These are phyloP conservation scores for Diadema setosum DNA, from an alignment of 35 echinoderm and acorn worm genomes.

Conservation along the genomic window DNA sequence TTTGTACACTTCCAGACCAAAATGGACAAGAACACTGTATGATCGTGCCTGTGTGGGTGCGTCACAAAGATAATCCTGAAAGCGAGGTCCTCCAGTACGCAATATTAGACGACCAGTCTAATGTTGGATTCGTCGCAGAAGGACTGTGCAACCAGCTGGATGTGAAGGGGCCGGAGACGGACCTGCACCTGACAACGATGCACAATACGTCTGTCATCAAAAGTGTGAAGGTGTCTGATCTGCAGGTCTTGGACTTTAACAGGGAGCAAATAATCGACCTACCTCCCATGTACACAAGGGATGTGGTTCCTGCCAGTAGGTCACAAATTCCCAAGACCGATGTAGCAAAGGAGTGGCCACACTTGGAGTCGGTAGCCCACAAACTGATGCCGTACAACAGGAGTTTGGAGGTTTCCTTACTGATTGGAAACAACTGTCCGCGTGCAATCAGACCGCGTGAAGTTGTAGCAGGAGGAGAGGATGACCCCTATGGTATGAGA, in stretches of 20 bases:
- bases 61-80: not conserved
- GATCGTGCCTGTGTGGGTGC: conserved; percentile 39
- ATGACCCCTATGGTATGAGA: conserved; percentile 35
- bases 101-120: conserved; percentile 70
- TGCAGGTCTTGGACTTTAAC: conserved; percentile 3
- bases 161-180: not conserved
- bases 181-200: conserved; percentile 35
- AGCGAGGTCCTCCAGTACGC: conserved; percentile 14
- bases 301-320: conserved; percentile 32
- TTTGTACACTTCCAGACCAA: not conserved
- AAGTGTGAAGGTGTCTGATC: not conserved
- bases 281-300: conserved; percentile 26
- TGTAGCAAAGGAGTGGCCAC: not conserved
- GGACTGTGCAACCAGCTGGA: conserved; percentile 6
- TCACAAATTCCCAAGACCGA: conserved; percentile 53
- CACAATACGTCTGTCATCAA: not conserved
- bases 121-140: conserved; percentile 12
- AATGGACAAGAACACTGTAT: not conserved
- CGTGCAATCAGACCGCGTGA: conserved; percentile 13
- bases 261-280: not conserved
- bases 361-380: conserved; percentile 29
- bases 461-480: conserved; percentile 24
- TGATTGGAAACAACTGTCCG: conserved; percentile 15
- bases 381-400: conserved; percentile 10
- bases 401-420: not conserved